phyloP scores from a whole-genome alignment of 2,888 invertebrate species.

The Andrena fulva region DNA sequence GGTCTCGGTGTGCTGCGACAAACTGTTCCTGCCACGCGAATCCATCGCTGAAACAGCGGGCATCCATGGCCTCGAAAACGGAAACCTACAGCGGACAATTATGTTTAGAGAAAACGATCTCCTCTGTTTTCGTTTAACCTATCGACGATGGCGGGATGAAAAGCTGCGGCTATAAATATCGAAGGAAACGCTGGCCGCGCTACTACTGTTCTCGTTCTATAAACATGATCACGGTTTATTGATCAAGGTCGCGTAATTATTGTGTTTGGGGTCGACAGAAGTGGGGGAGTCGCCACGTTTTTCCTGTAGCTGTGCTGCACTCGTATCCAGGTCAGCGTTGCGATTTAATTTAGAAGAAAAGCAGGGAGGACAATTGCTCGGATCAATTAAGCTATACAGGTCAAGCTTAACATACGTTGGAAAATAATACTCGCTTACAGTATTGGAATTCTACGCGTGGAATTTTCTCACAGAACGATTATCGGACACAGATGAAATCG shows the following conservation, averaged over 20 bases:
- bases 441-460: background rate
- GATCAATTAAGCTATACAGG: slow-evolving; percentile 1
- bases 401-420: background rate
- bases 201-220: slow-evolving; percentile 41
- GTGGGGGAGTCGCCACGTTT: slow-evolving; percentile 41
- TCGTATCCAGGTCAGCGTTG: slow-evolving; percentile 24
- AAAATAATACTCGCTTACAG: background rate
- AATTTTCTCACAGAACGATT: background rate
- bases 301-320: slow-evolving; percentile 40
- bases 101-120: slow-evolving; percentile 8
- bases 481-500: background rate
- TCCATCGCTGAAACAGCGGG: slow-evolving; percentile 16
- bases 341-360: slow-evolving; percentile 15
- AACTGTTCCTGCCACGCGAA: slow-evolving; percentile 55
- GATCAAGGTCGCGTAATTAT: slow-evolving; percentile 73
- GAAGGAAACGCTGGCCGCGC: slow-evolving; percentile 2
- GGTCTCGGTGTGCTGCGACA: slow-evolving; percentile 62
- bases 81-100: slow-evolving; percentile 2
- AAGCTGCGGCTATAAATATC: slow-evolving; percentile 20
- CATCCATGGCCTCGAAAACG: slow-evolving; percentile 9
- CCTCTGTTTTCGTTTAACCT: background rate
- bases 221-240: slow-evolving; percentile 67
- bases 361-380: slow-evolving; percentile 5
- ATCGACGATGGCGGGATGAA: background rate
- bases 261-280: slow-evolving; percentile 57